Conservation (phyloP, 2,113 vertebrate species). For the Actenoides hombroni region DNA sequence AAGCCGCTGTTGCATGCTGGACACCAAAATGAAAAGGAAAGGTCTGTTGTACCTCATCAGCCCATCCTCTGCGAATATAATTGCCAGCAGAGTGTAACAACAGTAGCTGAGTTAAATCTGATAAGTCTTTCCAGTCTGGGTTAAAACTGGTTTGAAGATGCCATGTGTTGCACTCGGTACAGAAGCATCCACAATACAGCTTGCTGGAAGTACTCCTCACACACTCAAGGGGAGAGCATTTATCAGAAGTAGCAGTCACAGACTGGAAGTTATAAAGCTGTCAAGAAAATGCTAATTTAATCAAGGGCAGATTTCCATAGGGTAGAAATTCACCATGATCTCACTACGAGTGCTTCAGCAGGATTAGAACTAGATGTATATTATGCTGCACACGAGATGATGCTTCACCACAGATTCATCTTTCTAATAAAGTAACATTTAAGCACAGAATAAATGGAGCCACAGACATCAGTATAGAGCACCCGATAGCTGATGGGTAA, state of each 20-base stretch:
- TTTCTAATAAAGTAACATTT: background rate
- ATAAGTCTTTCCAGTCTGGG: background rate
- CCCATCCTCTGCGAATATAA: background rate
- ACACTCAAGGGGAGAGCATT: background rate
- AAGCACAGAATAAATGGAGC: background rate
- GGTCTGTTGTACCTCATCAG: background rate
- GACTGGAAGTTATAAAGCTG: slow-evolving; percentile 13
- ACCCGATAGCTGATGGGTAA: background rate
- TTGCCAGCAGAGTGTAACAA: background rate
- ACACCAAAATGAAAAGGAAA: background rate
- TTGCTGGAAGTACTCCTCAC: background rate
- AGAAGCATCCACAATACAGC: background rate
- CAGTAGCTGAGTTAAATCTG: background rate
- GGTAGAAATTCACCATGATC: background rate
- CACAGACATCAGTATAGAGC: background rate
- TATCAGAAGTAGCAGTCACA: slow-evolving; percentile 9
- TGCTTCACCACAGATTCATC: background rate
- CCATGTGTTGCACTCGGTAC: background rate
- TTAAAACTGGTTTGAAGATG: background rate
- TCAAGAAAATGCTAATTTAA: slow-evolving; percentile 56
- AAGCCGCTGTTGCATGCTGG: background rate
- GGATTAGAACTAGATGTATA: background rate
- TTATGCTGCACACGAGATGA: background rate
- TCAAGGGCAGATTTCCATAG: background rate
- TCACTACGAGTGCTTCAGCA: background rate